A percentile compares a stretch with the other conserved stretches of the same genome.
Conservation (phyloP, 1,140 invertebrate genomes). For the Drosophila tsacasi region DNA sequence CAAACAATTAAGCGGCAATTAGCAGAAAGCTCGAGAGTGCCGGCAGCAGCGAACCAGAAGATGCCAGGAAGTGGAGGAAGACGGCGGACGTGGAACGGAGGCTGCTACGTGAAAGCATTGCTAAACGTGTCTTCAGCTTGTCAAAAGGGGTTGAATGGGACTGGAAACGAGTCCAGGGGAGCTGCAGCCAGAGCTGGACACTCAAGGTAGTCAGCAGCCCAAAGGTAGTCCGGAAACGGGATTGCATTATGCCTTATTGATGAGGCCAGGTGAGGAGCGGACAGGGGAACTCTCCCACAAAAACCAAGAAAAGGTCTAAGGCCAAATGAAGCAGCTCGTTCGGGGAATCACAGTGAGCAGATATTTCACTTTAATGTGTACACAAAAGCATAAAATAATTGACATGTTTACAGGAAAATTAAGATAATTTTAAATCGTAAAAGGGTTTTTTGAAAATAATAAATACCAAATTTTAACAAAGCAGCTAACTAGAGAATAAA, state of each 20-base stretch:
- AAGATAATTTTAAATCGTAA: neutral
- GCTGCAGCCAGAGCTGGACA: slow-evolving; percentile 13
- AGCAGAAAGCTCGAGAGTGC: slow-evolving; percentile 56
- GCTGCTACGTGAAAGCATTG: slow-evolving; percentile 61
- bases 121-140: slow-evolving; percentile 76
- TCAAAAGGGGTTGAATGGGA: slow-evolving; percentile 31
- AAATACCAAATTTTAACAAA: too few relatives aligned
- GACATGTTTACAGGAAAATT: neutral
- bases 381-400: neutral
- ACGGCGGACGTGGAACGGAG: slow-evolving; percentile 6
- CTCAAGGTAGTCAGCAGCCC: slow-evolving; percentile 26
- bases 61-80: slow-evolving; percentile 3
- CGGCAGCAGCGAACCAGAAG: slow-evolving; percentile 23
- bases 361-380: neutral
- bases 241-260: slow-evolving; percentile 71
- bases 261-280: slow-evolving; percentile 20
- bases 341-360: neutral
- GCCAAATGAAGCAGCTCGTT: slow-evolving; percentile 2
- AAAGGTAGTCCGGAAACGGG: slow-evolving; percentile 29
- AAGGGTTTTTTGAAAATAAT: neutral
- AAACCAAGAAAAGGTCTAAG: neutral
- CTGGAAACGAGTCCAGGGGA: neutral
- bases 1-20: slow-evolving; percentile 80
- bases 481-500: neutral
- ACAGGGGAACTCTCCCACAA: neutral